Evolutionary conservation across 2,797 vertebrate species (phyloP).

Genomic region (Phylloscopus collybita): DNA sequence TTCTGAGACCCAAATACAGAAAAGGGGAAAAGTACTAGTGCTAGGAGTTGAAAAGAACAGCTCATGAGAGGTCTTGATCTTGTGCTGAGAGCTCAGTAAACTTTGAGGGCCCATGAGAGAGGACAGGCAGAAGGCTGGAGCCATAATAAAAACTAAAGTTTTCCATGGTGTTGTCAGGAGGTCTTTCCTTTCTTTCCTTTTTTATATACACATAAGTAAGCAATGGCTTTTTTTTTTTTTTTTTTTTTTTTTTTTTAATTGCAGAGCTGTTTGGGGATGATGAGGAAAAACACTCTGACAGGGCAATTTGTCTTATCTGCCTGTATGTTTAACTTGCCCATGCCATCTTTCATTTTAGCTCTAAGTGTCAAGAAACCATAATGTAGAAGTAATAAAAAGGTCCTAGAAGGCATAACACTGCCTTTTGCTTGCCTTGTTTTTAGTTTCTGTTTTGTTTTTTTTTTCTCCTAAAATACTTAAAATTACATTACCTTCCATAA

Average conservation of each 20-base stretch:
- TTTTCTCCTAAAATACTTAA: background rate
- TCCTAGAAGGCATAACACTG: background rate
- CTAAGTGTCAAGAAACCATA: slow-evolving; percentile 20
- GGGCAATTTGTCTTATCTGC: slow-evolving; percentile 47
- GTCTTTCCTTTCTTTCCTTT: background rate
- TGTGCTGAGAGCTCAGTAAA: background rate
- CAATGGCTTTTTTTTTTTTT: background rate
- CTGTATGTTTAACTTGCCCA: slow-evolving; percentile 43
- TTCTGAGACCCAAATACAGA: background rate
- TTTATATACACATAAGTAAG: slow-evolving; percentile 2
- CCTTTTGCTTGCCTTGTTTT: background rate
- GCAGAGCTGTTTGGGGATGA: background rate
- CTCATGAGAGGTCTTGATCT: background rate
- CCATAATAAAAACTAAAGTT: slow-evolving; percentile 1
- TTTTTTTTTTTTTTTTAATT: slow-evolving; percentile 14
- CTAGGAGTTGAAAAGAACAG: background rate
- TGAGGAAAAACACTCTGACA: slow-evolving; percentile 26
- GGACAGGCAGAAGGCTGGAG: background rate
- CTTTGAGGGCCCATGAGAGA: background rate
- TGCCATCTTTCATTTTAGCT: slow-evolving; percentile 37
- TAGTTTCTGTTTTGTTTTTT: background rate
- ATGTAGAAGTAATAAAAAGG: background rate
- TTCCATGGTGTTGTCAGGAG: background rate
- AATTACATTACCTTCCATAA: background rate
- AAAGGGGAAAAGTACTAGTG: background rate